Evolutionary conservation across 2,888 invertebrate species (phyloP).

Genomic region (Acronicta psi): DNA sequence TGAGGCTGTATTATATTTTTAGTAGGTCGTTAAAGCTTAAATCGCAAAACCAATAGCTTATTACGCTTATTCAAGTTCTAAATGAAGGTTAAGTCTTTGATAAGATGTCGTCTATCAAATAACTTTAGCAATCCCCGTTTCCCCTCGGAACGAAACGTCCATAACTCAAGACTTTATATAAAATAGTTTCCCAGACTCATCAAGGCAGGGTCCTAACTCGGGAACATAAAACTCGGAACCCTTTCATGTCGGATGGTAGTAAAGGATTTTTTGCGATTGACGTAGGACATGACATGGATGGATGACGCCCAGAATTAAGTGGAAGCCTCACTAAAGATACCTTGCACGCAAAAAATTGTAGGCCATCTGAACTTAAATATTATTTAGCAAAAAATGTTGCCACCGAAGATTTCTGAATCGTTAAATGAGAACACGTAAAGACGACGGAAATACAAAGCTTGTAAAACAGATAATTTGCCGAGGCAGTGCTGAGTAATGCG

Average conservation of each 20-base stretch:
- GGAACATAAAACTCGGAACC: slow-evolving; percentile 33
- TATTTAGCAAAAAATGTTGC: slow-evolving; percentile 6
- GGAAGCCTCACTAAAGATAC: slow-evolving; percentile 6
- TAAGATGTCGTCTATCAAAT: slow-evolving; percentile 29
- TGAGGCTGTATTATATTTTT: too few relatives aligned
- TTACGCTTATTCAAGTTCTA: slow-evolving; percentile 29
- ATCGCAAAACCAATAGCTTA: slow-evolving; percentile 10
- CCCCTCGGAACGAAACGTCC: slow-evolving; percentile 37
- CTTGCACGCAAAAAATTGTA: slow-evolving; percentile 6
- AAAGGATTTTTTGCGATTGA: slow-evolving; percentile 43
- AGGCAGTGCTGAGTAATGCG: slow-evolving; percentile 41
- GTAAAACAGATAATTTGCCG: slow-evolving; percentile 24
- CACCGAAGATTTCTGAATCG: neutral
- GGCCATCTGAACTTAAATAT: neutral
- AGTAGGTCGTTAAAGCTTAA: too few relatives aligned
- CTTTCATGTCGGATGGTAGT: slow-evolving; percentile 37
- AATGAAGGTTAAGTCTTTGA: slow-evolving; percentile 45
- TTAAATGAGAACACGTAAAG: neutral
- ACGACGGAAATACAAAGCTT: slow-evolving; percentile 3
- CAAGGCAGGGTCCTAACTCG: slow-evolving; percentile 33
- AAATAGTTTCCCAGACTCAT: slow-evolving; percentile 47
- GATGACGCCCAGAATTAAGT: slow-evolving; percentile 29
- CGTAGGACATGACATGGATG: slow-evolving; percentile 30
- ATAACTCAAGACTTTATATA: slow-evolving; percentile 34
- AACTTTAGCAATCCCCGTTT: slow-evolving; percentile 23